These are phyloP conservation scores for Vanessa tameamea DNA, from an alignment of 1,140 invertebrate genomes.

Conservation along the genomic window DNA sequence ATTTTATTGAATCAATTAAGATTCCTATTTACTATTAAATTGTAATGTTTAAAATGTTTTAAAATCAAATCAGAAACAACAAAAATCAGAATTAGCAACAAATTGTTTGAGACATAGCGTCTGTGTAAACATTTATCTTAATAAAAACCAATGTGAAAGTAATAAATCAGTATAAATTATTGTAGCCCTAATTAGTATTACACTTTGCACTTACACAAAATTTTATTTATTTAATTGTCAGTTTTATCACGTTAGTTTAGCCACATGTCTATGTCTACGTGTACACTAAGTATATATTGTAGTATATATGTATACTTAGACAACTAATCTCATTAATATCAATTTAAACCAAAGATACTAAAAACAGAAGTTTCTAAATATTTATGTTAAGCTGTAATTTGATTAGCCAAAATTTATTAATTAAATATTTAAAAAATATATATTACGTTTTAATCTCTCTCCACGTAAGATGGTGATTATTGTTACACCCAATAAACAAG, in stretches of 20 bases:
- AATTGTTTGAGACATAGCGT: no score
- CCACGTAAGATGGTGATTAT: neutral
- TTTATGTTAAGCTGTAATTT: neutral
- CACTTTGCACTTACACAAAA: neutral
- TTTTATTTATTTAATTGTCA: neutral
- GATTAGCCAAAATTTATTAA: slow-evolving; percentile 3
- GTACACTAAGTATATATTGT: neutral
- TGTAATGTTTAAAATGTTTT: neutral
- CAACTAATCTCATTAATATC: neutral
- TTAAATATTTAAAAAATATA: neutral
- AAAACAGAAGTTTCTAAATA: neutral
- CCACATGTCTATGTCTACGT: slow-evolving; percentile 3
- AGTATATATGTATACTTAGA: neutral
- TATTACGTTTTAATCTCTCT: neutral
- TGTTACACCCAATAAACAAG: slow-evolving; percentile 1
- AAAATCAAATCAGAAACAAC: neutral
- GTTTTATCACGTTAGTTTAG: neutral
- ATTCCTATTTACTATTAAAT: neutral
- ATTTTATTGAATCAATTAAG: neutral
- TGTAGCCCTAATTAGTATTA: neutral
- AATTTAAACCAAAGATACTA: slow-evolving; percentile 4
- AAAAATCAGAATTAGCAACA: neutral
- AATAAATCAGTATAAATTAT: neutral
- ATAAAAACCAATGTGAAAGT: neutral
- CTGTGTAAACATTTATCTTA: no score